These are phyloP conservation scores for Smithornis capensis DNA, from an alignment of 2,113 vertebrate genomes.

Conservation along the genomic window DNA sequence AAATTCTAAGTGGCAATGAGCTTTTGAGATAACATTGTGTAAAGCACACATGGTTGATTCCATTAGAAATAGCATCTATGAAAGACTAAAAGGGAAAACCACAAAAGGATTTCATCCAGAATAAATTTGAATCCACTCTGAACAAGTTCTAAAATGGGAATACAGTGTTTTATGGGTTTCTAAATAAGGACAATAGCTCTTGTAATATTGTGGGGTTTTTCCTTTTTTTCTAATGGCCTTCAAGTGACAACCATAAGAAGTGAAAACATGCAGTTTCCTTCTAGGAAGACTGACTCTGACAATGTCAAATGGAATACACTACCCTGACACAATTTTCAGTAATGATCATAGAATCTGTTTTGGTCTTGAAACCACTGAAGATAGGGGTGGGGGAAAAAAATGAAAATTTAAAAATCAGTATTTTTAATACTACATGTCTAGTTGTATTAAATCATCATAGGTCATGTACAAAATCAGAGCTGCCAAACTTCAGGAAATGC, in stretches of 20 bases:
- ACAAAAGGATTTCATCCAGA: not conserved
- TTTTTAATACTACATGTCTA: not conserved
- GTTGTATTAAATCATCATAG: not conserved
- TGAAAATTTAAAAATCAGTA: not conserved
- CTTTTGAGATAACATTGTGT: not conserved
- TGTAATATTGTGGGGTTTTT: not conserved
- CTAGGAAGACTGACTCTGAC: not conserved
- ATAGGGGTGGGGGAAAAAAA: rapidly evolving
- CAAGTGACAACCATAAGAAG: not conserved
- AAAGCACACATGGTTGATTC: not conserved
- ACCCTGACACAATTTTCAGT: not conserved
- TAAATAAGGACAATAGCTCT: not conserved
- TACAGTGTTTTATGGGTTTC: not conserved
- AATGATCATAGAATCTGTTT: not conserved
- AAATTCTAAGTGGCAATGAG: not conserved
- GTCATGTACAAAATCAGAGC: not conserved
- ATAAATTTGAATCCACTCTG: not conserved
- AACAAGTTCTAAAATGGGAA: not conserved
- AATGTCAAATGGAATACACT: not conserved
- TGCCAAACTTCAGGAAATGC: not conserved
- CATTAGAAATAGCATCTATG: not conserved
- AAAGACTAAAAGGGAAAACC: not conserved
- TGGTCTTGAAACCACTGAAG: not conserved
- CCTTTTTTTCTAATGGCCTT: not conserved
- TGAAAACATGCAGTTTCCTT: not conserved